A percentile compares a stretch with the other conserved stretches of the same genome.
These are phyloP conservation scores for Neosilurus mollespiculum DNA, from an alignment of 2,797 vertebrate genomes.

Conservation along the genomic window DNA sequence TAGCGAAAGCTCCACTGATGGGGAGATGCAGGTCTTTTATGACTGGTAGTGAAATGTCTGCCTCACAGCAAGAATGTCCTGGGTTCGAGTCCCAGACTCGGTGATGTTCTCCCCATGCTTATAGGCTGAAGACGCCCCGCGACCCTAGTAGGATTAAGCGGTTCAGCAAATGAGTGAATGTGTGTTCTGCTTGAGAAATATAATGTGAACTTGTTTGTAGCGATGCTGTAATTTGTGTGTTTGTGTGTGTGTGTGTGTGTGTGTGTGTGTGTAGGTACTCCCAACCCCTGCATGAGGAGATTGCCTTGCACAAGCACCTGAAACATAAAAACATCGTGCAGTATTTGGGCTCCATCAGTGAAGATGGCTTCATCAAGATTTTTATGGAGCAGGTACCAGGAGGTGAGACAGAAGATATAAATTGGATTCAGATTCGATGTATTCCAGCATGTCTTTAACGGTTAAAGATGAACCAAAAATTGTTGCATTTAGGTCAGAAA, in stretches of 20 bases:
- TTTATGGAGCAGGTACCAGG: constrained; percentile 99
- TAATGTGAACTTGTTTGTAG: neutral
- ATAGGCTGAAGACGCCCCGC: too few relatives aligned
- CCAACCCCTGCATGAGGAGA: constrained; percentile 97
- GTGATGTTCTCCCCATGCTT: too few relatives aligned
- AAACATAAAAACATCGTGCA: constrained; percentile 99
- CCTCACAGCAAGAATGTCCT: too few relatives aligned
- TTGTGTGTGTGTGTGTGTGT: neutral
- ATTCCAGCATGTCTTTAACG: neutral
- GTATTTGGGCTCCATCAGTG: constrained; percentile 96
- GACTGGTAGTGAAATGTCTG: too few relatives aligned
- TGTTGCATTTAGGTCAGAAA: neutral
- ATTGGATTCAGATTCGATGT: too few relatives aligned
- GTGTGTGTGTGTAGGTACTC: constrained; percentile 80
- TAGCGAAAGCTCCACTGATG: too few relatives aligned
- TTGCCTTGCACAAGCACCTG: constrained; percentile 94
- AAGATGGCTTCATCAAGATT: constrained; percentile 98
- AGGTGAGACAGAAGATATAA: constrained; percentile 72
- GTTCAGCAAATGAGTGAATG: too few relatives aligned
- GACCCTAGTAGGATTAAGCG: too few relatives aligned
- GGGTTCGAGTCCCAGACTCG: too few relatives aligned
- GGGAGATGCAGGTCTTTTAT: too few relatives aligned
- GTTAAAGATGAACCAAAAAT: neutral
- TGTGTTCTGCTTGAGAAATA: neutral
- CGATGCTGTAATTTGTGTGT: neutral